Evolutionary conservation across 2,888 invertebrate species (phyloP).

Genomic region (Zele albiditarsus): DNA sequence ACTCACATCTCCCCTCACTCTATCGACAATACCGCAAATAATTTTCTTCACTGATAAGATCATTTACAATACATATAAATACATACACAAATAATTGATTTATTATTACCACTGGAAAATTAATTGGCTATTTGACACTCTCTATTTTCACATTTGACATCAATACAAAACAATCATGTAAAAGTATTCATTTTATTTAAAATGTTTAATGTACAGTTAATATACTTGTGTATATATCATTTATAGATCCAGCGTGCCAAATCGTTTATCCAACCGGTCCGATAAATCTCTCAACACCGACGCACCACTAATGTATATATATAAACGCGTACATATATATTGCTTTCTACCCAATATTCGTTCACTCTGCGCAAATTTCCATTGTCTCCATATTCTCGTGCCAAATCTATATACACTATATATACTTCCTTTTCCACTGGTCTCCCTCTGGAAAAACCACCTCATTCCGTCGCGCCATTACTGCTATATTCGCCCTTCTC

Average conservation of each 20-base stretch:
- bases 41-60: neutral
- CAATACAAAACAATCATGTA: neutral
- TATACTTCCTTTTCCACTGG: neutral
- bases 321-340: neutral
- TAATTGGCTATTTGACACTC: neutral
- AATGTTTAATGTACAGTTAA: no score
- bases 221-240: neutral
- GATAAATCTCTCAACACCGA: conserved; percentile 15
- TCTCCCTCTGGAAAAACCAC: neutral
- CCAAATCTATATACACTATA: conserved; percentile 8
- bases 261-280: conserved; percentile 3
- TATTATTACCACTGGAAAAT: neutral
- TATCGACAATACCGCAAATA: neutral
- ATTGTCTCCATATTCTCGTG: conserved; percentile 30
- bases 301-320: neutral
- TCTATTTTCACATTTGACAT: neutral
- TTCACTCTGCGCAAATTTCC: conserved; percentile 35
- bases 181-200: no score
- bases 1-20: neutral
- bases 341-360: conserved; percentile 34
- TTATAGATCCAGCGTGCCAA: neutral
- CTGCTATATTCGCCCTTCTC: conserved; percentile 39
- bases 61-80: neutral
- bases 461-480: neutral
- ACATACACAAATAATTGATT: neutral